These are phyloP conservation scores for Trogon surrucura DNA, from an alignment of 2,113 vertebrate species.

Conservation along the genomic window DNA sequence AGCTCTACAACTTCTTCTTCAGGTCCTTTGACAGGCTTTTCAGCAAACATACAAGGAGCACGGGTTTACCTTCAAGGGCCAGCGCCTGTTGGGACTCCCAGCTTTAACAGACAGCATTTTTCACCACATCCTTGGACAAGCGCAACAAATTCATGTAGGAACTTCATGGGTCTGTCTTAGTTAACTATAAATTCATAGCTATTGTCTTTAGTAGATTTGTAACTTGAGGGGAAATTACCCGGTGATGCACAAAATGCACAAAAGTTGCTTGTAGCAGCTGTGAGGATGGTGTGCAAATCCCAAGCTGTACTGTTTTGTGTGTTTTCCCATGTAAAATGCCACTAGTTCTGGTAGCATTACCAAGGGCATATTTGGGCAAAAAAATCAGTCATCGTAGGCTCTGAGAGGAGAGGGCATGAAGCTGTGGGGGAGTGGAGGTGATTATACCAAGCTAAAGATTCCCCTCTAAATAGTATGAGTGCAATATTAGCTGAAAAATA, in stretches of 20 bases:
- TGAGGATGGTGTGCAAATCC: neutral
- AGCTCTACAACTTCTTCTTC: constrained; percentile 81
- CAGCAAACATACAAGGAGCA: constrained; percentile 91
- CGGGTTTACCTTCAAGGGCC: constrained; percentile 94
- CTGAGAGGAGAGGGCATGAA: neutral
- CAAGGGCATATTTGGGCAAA: neutral
- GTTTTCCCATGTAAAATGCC: neutral
- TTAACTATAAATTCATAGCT: constrained; percentile 68
- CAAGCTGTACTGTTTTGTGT: neutral
- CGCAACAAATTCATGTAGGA: constrained; percentile 95
- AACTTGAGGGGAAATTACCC: constrained; percentile 14
- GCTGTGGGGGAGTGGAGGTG: neutral
- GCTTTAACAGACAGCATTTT: constrained; percentile 99
- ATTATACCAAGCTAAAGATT: neutral
- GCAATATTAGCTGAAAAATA: neutral
- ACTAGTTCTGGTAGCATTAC: neutral
- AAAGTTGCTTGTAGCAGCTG: constrained; percentile 29
- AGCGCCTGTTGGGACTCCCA: constrained; percentile 89
- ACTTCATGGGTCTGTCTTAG: constrained; percentile 74
- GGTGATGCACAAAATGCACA: constrained; percentile 48
- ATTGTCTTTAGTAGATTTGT: constrained; percentile 50
- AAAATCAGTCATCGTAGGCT: neutral
- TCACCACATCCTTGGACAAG: constrained; percentile 98
- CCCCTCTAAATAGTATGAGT: neutral
- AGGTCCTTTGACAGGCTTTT: constrained; percentile 91